Evolutionary conservation across 2,888 invertebrate genomes (phyloP), one percentile per base, ranked within the genome.

Genomic region (Hirudinaria manillensis): DNA sequence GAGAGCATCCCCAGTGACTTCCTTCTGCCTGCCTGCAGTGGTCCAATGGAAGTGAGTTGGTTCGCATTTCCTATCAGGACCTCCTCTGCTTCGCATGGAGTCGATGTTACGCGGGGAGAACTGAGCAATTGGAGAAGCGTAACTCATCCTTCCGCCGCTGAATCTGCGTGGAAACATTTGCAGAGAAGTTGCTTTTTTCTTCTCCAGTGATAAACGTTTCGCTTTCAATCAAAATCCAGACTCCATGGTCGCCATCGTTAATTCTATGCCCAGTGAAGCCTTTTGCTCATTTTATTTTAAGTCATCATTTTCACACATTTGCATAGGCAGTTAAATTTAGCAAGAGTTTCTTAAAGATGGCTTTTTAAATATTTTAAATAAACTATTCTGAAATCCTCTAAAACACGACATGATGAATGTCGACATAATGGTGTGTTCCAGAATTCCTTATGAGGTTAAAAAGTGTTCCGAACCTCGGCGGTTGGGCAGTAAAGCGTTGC

Each of bases 11-110:
- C 36, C 36, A 68, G 32, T 34, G 10, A 53, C 53, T 45, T 45
- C 45, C 24, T n/a, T 76, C 27, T 72, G 76, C 32, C 65, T 76
- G 34, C 74, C 76, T 6, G 75, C 56, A 16, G 77, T 75, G 32
- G 76, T 77, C 78, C 78, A 79, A 53, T 79, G 77, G 75, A 80
- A 80, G 76, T 80, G 80, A 3, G 80, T 80, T 32, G 78, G 79
- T 55, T 80, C 80, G 36, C 73, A 73, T 65, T 73, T 73, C 21
- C 73, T 27, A 21, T 72, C 72, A 24, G 38, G 72, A 34, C 34
- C 61, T 21, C 27, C 68, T 68, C 68, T 68, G 36, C 61, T 65
- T 55, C 56, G 51, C 2, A 65, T 32, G n/a, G 65, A 65, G 21
- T 73, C 73, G 32, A 65, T 27, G 34, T 29, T 73, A 19, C 65